Conservation (phyloP, 2,113 vertebrate genomes). For the Elephas maximus region DNA sequence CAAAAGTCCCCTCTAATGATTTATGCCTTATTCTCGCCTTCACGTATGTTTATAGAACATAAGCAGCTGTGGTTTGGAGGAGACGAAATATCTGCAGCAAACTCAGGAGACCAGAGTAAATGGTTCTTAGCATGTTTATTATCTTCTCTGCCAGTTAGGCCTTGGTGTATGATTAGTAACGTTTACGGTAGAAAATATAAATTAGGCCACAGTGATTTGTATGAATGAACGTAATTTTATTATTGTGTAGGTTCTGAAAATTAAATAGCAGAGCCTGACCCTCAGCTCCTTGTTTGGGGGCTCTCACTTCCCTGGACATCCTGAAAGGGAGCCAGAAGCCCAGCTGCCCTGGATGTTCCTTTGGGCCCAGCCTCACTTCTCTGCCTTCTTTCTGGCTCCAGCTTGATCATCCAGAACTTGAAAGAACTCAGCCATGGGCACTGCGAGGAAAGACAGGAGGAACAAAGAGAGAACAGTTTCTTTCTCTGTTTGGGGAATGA, state of each 20-base stretch:
- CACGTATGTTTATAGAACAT: slow-evolving; percentile 31
- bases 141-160: background rate
- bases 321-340: background rate
- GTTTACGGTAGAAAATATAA: slow-evolving; percentile 53
- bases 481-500: background rate
- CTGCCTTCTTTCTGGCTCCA: background rate
- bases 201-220: slow-evolving; percentile 26
- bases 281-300: background rate
- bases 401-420: background rate
- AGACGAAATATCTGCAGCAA: background rate
- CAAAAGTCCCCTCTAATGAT: slow-evolving; percentile 46
- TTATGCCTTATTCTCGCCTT: slow-evolving; percentile 41
- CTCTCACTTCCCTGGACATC: background rate
- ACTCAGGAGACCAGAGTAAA: background rate
- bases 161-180: background rate
- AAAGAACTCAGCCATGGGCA: background rate
- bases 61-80: slow-evolving; percentile 28
- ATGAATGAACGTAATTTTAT: slow-evolving; percentile 19
- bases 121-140: background rate
- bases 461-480: background rate
- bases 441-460: background rate
- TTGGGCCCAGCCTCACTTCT: background rate
- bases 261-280: background rate
- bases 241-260: background rate
- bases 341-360: background rate